Base-by-base conservation (phyloP, 2,888 invertebrate genomes). In the Tenthredo amoena region DNA sequence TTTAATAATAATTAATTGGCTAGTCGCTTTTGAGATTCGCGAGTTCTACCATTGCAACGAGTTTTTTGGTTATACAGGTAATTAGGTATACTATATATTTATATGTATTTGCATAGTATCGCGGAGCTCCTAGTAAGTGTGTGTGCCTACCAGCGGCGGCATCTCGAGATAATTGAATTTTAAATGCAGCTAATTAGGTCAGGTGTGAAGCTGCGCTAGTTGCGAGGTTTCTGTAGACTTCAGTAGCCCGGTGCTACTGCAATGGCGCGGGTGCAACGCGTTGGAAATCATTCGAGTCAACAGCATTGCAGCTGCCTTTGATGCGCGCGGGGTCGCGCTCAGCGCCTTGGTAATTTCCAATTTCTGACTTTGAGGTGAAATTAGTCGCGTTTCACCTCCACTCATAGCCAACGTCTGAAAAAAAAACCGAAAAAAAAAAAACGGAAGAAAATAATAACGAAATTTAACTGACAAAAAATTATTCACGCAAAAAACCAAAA, bases 101-200 rank as follows among this genome's bases (percentile, higher is more conserved):
- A 58, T 58, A 58, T 58, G 58, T 58, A 58, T n/a, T 58, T 58
- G 58, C n/a, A 58, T 58, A 58, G 58, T 21, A 58, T 58, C 21
- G 58, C 58, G 21, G 12, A 47, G 47, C 1, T 47, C 15, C 12
- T 47, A 47, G 4, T 15, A 47, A 47, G 12, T 31, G 21, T 65
- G 34, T 71, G 34, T 37, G n/a, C 34, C 71, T 7, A 21, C 37
- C 55, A 62, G 81, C 62, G 62, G 81, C 62, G 37, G 71, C 87
- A 62, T 82, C 86, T 84, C 86, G 84, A 86, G 86, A 87, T 92
- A 91, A 92, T 92, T 92, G 90, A 92, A 92, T 92, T 92, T 90
- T 90, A 91, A 91, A 92, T 92, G 90, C 85, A 88, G 85, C 88
- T 91, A 91, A 92, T 92, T 91, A 89, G 91, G 91, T 90, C 90